Base-by-base conservation (phyloP, 2,113 vertebrate species). In the Zosterops borbonicus region DNA sequence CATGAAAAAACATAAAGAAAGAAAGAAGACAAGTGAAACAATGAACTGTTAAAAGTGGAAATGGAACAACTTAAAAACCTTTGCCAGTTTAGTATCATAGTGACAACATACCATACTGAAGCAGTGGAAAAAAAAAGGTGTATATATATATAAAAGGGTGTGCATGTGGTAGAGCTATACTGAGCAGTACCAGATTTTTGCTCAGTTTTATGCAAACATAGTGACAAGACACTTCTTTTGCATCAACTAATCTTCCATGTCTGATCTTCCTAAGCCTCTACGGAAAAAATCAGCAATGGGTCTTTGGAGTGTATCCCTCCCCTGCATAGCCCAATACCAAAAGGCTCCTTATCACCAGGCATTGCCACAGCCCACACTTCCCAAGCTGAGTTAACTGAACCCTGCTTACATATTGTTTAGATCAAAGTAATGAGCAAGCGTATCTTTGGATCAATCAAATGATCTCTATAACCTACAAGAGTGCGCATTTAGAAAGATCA, bases 21-120 rank as follows among this genome's bases (percentile, higher is more conserved):
- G 97, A 87, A 97, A 96, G 93, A 96, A 86, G 93, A 97, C 91
- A 94, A 96, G 94, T 97, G 95, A 98, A 97, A 97, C 96, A 93
- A 96, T 94, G 92, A 97, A 96, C 83, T 95, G 97, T 98, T 98
- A 98, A 92, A 95, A 97, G 97, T 97, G 97, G 92, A 97, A 97
- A 98, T 97, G 97, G 93, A 97, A 97, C 50, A n/a, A 97, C 93
- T 96, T 95, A 95, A 97, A 96, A 97, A 94, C 76, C 92, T 94
- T 98, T 97, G 98, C 96, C 97, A 97, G 97, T 97, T 98, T 97
- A 97, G 98, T 94, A 95, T 97, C 97, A 95, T 6, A 96, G 92
- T 96, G 96, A 97, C 76, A 95, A 96, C 89, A 97, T 23, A 80
- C 78, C 85, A 95, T 52, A 94, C 81, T 56, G 94, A 97, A 97